Percentiles rank a stretch among this genome's conserved stretches.
Evolutionary conservation across 2,888 invertebrate genomes (phyloP).

Genomic region (Halictus quadricinctus): DNA sequence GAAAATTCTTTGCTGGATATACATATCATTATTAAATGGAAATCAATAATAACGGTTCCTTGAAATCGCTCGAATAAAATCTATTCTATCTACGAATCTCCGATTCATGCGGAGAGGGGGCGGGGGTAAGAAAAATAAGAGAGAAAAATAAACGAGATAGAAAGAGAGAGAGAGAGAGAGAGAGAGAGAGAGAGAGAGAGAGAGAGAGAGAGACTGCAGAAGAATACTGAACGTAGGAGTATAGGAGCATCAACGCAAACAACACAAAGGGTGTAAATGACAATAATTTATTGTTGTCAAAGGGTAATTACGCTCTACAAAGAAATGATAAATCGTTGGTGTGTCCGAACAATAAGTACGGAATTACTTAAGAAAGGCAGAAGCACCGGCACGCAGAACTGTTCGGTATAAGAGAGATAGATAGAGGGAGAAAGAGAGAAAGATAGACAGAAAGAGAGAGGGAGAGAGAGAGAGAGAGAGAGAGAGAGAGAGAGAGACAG

Average conservation of each 20-base stretch:
- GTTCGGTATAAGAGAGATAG: slow-evolving; percentile 22
- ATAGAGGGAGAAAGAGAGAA: neutral
- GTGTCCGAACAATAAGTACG: slow-evolving; percentile 78
- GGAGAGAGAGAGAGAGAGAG: neutral
- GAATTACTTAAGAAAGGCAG: slow-evolving; percentile 69
- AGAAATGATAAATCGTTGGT: slow-evolving; percentile 75
- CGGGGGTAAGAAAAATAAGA: slow-evolving; percentile 58
- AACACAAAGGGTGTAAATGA: slow-evolving; percentile 66
- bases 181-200: neutral
- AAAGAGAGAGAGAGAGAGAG: neutral
- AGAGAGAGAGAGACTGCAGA: slow-evolving; percentile 18
- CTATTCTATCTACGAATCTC: slow-evolving; percentile 7
- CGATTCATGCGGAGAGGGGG: slow-evolving; percentile 4
- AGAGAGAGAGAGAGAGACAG: slow-evolving; percentile 16
- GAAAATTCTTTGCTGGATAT: neutral
- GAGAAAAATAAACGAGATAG: slow-evolving; percentile 52
- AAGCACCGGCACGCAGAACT: slow-evolving; percentile 64
- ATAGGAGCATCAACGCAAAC: slow-evolving; percentile 43
- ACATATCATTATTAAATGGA: neutral
- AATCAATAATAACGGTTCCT: neutral
- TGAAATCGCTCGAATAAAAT: neutral
- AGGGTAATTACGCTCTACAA: slow-evolving; percentile 76
- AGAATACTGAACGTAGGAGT: slow-evolving; percentile 27
- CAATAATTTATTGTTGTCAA: slow-evolving; percentile 81
- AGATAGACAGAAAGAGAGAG: neutral